These are phyloP conservation scores for Cephonodes hylas DNA, from an alignment of 2,888 invertebrate genomes.

Conservation along the genomic window DNA sequence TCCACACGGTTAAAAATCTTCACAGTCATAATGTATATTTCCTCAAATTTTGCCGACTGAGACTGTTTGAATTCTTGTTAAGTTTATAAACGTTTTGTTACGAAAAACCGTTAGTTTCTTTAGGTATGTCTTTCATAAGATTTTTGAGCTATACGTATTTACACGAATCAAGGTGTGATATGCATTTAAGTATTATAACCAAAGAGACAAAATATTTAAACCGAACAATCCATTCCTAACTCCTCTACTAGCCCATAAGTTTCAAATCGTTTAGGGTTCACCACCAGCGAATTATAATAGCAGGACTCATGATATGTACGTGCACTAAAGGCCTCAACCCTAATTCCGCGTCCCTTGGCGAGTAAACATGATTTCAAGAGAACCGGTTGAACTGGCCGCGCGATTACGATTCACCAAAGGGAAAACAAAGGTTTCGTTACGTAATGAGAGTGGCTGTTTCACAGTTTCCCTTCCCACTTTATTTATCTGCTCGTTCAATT, in stretches of 20 bases:
- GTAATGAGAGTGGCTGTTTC: not conserved
- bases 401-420: not conserved
- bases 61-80: no score
- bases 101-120: no score
- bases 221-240: no score
- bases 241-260: not conserved
- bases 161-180: no score
- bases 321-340: not conserved
- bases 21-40: no score
- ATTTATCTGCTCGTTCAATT: not conserved
- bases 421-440: slow-evolving; percentile 3
- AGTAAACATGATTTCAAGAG: not conserved
- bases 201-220: no score
- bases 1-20: no score
- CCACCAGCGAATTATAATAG: not conserved
- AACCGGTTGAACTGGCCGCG: not conserved
- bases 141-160: no score
- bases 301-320: not conserved
- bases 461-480: not conserved
- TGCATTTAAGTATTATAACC: no score
- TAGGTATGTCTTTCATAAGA: no score
- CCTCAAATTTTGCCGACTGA: no score
- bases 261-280: not conserved
- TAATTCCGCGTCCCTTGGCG: not conserved
- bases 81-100: no score